Percentiles rank a stretch among this genome's conserved stretches.
phyloP scores from a whole-genome alignment of 2,113 vertebrate genomes.

The Malaclemys terrapin region DNA sequence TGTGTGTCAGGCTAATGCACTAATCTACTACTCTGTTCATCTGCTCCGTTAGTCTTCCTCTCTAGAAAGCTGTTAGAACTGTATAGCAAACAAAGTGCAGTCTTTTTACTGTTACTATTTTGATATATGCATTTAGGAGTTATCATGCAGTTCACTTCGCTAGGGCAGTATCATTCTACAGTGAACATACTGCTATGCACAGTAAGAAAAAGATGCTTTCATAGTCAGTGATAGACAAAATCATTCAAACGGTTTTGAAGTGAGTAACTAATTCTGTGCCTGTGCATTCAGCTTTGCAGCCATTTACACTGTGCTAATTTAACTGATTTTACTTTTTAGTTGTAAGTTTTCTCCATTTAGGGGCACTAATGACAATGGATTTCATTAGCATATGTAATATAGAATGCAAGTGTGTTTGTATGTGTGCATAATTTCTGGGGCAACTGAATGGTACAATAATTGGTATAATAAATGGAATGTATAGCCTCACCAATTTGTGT shows the following conservation, averaged over 20 bases:
- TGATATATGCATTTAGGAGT: no score
- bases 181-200: not conserved
- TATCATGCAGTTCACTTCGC: no score
- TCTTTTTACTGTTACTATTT: no score
- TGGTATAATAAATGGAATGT: not conserved
- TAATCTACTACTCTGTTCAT: no score
- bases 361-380: not conserved
- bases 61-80: no score
- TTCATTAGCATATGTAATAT: not conserved
- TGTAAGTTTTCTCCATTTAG: not conserved
- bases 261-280: not conserved
- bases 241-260: not conserved
- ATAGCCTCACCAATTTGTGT: not conserved
- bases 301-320: not conserved
- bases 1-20: no score
- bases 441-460: not conserved
- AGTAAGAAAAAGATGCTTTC: no score
- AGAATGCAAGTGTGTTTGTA: fast-evolving
- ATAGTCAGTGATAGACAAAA: not conserved
- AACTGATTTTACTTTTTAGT: not conserved
- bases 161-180: not conserved
- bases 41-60: no score
- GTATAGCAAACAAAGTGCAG: no score
- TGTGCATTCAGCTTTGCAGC: not conserved
- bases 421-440: not conserved